Conservation (phyloP, 2,797 vertebrate species). For the Trachops cirrhosus region DNA sequence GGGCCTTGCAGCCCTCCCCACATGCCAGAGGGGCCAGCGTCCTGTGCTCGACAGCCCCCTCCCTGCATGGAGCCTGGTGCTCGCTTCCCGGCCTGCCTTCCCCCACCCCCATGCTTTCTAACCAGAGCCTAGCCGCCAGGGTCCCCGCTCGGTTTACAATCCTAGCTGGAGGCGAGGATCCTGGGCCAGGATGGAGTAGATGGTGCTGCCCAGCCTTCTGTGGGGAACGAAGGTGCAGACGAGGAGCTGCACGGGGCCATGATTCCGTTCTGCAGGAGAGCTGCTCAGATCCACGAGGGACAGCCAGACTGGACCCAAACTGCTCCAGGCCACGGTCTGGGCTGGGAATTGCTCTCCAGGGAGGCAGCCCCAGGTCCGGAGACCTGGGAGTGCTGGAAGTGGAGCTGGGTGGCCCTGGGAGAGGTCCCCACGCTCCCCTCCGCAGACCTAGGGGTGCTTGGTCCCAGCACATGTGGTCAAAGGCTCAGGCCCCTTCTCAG, state of each 20-base stretch:
- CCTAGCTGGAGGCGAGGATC: not conserved
- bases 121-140: not conserved
- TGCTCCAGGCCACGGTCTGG: accelerated
- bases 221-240: accelerated
- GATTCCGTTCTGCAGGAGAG: not conserved
- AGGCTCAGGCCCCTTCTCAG: not conserved
- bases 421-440: not conserved
- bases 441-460: not conserved
- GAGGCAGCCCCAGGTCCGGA: not conserved
- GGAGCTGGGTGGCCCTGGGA: not conserved
- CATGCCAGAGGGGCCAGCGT: not conserved
- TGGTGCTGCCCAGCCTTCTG: accelerated
- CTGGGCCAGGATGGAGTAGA: not conserved
- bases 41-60: not conserved
- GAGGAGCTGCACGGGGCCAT: accelerated
- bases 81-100: no score
- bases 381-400: not conserved
- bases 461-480: not conserved
- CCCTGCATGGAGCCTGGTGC: not conserved
- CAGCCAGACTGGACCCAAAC: not conserved
- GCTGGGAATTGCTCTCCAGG: not conserved
- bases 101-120: not conserved
- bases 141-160: not conserved
- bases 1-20: no score
- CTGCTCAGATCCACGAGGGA: accelerated